A percentile compares a stretch with the other conserved stretches of the same genome.
phyloP scores from a whole-genome alignment of 1,140 invertebrate species.

The Aphaenogaster floridana region DNA sequence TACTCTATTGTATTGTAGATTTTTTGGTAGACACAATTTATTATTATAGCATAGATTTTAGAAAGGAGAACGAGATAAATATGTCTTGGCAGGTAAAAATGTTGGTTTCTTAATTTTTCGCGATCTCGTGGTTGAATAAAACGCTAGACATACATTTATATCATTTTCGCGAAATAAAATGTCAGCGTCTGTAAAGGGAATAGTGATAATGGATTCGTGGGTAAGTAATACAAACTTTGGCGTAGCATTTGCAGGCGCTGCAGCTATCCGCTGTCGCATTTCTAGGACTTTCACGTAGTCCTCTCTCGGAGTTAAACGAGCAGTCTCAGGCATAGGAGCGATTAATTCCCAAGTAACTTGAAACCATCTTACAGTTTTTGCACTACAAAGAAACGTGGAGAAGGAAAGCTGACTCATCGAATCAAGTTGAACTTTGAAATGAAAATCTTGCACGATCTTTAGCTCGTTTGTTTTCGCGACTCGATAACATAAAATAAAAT shows the following conservation, averaged over 20 bases:
- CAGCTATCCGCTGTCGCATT: neutral
- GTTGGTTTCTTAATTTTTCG: no score
- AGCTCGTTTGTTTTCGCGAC: neutral
- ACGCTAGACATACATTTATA: no score
- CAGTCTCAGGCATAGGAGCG: neutral
- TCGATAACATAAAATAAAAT: neutral
- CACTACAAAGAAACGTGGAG: slow-evolving; percentile 16
- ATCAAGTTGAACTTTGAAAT: slow-evolving; percentile 1
- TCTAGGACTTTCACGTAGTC: slow-evolving; percentile 19
- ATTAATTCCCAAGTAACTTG: slow-evolving; percentile 62
- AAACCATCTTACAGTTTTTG: slow-evolving; percentile 5
- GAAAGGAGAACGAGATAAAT: no score
- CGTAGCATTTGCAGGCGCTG: neutral
- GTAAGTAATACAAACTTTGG: slow-evolving; percentile 27
- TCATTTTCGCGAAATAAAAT: neutral
- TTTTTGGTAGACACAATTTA: no score
- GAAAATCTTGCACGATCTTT: slow-evolving; percentile 16
- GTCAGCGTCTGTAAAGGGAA: neutral
- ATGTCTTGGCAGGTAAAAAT: no score
- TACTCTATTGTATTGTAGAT: no score
- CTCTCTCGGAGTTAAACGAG: slow-evolving; percentile 40
- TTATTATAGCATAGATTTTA: no score
- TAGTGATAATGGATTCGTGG: neutral
- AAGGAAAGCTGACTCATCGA: no score
- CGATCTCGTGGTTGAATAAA: no score